Evolutionary conservation across 1,140 invertebrate genomes (phyloP), one percentile per base, ranked within the genome.

Genomic region (Brachionus plicatilis): DNA sequence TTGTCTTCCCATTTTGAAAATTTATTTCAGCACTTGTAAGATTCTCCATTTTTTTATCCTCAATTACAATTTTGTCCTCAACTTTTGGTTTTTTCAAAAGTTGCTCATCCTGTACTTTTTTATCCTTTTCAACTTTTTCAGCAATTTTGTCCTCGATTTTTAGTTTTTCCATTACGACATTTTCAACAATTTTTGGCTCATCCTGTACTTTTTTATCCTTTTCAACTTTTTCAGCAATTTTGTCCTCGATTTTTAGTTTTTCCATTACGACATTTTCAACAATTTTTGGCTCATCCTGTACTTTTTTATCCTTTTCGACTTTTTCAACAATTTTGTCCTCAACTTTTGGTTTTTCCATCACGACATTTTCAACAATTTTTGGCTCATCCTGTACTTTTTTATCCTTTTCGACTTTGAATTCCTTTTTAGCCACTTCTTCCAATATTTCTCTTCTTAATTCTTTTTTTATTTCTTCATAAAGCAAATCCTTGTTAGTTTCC

Each of bases 41-140:
- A 60, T 80, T 50, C 33, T 80, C 76, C 8, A 60, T 80, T 56
- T 80, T 80, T 41, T 56, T 80, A 37, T 80, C 56, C 6, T 65
- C 50, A 8, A 56, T 80, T 20, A 80, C 24, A 17, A 33, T 65
- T 80, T 80, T 56, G 41, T 29, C 33, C 20, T 50, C 27, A 12
- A 12, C 7, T 45, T 78, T 75, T 17, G 43, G 17, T 75, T 17
- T 24, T n/a, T n/a, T n/a, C n/a, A n/a, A n/a, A n/a, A n/a, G n/a
- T n/a, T n/a, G n/a, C n/a, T n/a, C n/a, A n/a, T n/a, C n/a, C n/a
- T n/a, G n/a, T n/a, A n/a, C n/a, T n/a, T n/a, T n/a, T n/a, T n/a
- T n/a, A n/a, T n/a, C n/a, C n/a, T n/a, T n/a, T n/a, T n/a, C n/a
- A n/a, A n/a, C 43, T 45, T 45, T 45, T 45, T 45, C 43, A 45